Percentiles rank a stretch among this genome's conserved stretches.
Evolutionary conservation across 2,888 invertebrate species (phyloP).

Genomic region (Eupithecia subfuscata): DNA sequence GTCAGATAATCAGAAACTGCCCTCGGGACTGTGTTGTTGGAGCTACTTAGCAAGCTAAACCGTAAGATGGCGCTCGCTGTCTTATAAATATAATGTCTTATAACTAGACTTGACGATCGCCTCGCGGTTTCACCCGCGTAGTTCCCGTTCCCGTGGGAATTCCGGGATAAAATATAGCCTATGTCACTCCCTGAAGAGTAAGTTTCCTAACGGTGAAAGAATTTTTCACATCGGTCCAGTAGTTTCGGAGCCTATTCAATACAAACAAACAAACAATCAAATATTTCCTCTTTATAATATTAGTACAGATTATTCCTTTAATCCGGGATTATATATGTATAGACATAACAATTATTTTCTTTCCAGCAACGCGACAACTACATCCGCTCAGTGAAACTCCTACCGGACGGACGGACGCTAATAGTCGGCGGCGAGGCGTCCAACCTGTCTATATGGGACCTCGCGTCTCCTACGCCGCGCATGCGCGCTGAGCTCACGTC

Average conservation of each 20-base stretch:
- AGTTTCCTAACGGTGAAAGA: too few species aligned
- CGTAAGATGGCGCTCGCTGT: neutral
- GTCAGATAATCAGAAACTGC: neutral
- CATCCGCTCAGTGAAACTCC: conserved; percentile 94
- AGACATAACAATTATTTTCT: neutral
- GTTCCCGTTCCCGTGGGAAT: too few species aligned
- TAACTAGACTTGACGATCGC: too few species aligned
- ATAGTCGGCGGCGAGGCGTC: conserved; percentile 99
- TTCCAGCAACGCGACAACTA: conserved; percentile 95
- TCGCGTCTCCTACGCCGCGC: conserved; percentile 93
- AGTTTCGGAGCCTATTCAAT: too few species aligned
- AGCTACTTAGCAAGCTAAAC: neutral
- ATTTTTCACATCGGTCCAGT: too few species aligned
- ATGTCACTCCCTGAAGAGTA: too few species aligned
- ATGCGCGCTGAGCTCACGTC: conserved; percentile 96
- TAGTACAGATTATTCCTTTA: neutral
- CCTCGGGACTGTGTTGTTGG: neutral
- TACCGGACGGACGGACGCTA: conserved; percentile 96
- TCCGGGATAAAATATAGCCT: too few species aligned
- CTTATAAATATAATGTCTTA: too few species aligned
- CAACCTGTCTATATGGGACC: conserved; percentile 97
- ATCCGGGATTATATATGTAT: too few species aligned
- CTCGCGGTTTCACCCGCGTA: too few species aligned
- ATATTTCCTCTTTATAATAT: too few species aligned
- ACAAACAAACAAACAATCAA: too few species aligned